These are phyloP conservation scores for Drosophila maculinotata DNA, from an alignment of 2,888 invertebrate genomes.

Conservation along the genomic window DNA sequence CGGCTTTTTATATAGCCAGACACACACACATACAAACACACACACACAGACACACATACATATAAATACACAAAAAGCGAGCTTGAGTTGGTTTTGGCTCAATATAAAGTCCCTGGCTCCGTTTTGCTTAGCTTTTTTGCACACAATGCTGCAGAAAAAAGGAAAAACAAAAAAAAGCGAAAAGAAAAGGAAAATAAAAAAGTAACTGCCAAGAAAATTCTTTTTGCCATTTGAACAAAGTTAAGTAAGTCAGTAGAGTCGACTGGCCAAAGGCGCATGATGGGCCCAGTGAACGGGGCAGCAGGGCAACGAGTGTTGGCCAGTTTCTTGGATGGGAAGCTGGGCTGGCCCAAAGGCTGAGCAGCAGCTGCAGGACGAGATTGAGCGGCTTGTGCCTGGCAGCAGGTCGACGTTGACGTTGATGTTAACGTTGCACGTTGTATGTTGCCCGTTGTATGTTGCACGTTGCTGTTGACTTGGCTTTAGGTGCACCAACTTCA, in stretches of 20 bases:
- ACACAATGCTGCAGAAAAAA: conserved; percentile 59
- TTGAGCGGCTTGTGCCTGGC: conserved; percentile 35
- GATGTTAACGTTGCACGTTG: conserved; percentile 10
- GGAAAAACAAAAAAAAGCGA: neutral
- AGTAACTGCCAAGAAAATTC: conserved; percentile 65
- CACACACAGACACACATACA: conserved; percentile 4
- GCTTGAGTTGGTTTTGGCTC: conserved; percentile 53
- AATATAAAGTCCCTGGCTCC: conserved; percentile 44
- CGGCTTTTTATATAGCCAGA: conserved; percentile 60
- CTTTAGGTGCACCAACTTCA: conserved; percentile 57
- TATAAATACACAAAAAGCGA: conserved; percentile 15
- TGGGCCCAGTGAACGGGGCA: conserved; percentile 20
- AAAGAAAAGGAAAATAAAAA: conserved; percentile 36
- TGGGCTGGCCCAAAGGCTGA: neutral
- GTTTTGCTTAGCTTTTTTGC: conserved; percentile 38
- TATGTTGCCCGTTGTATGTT: conserved; percentile 6
- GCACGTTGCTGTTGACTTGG: conserved; percentile 8
- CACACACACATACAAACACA: conserved; percentile 18
- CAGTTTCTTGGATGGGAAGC: conserved; percentile 9
- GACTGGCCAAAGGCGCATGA: conserved; percentile 63
- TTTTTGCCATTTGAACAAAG: conserved; percentile 42
- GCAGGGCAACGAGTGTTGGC: conserved; percentile 16
- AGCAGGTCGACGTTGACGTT: conserved; percentile 31
- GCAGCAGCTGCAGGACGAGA: conserved; percentile 13
- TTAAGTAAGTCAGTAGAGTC: conserved; percentile 66